Evolutionary conservation across 2,888 invertebrate genomes (phyloP), one percentile per base, ranked within the genome.

Genomic region (Amphimallon solstitiale): DNA sequence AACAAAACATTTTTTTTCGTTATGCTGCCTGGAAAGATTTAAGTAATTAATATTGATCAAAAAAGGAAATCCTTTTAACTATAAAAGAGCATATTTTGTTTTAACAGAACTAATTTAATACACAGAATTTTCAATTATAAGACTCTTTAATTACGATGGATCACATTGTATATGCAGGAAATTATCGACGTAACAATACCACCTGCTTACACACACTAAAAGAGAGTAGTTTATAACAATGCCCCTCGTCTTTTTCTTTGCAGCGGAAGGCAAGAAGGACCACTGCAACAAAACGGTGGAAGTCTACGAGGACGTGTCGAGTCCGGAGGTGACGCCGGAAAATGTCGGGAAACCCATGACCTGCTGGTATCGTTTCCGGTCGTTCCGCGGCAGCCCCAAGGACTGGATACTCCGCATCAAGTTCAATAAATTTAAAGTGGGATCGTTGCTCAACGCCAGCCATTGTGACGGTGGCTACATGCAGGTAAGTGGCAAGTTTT

Each of bases 271-370:
- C 63, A 90, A 90, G 80, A 88, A 92, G 75, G 94, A 94, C 83
- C 93, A 94, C 80, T 96, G 95, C 84, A 95, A 95, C 84, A 95
- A 95, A 83, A 95, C 95, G 9, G 95, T 95, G 73, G 95, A 95
- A 78, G 93, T 95, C 71, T 95, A 95, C 83, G 95, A 95, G 79
- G 94, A 95, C 79, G 93, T 96, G 49, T 90, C 93, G 15, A 94
- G 93, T 70, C 95, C 95, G 23, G 92, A 93, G 72, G 91, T 95
- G 80, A 93, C 90, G 40, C 85, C 89, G 37, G 90, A 90, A 72
- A 95, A 92, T 81, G 89, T 91, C 77, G 94, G 94, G 4, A 89
- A 92, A 73, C 93, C 95, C 2, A 87, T 95, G 81, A 93, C 93
- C 68, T 96, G 95, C 82, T 93, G 90, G 87, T 96, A 95, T 84